Percentiles rank a stretch among this genome's conserved stretches.
phyloP scores from a whole-genome alignment of 1,140 invertebrate species.

The Drosophila pectinifera region DNA sequence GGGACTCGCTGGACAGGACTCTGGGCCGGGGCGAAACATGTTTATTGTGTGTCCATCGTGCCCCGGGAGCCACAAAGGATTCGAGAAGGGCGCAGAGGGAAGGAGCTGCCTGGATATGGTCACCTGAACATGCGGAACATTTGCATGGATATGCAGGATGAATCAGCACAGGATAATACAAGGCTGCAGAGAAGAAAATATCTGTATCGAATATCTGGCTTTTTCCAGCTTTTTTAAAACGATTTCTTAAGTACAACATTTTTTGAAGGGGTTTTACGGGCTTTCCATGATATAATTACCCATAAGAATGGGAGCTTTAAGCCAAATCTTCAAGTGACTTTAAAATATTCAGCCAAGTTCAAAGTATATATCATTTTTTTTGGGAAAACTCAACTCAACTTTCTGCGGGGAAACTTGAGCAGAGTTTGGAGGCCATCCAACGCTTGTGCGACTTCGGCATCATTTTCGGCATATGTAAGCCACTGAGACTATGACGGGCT shows the following conservation, averaged over 20 bases:
- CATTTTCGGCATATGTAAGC: not conserved
- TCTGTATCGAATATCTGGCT: too few relatives aligned
- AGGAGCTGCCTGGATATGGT: constrained; percentile 10
- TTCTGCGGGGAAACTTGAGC: not conserved
- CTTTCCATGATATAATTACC: too few relatives aligned
- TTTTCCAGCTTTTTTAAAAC: too few relatives aligned
- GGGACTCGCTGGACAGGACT: constrained; percentile 26
- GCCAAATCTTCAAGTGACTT: too few relatives aligned
- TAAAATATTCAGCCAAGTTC: too few relatives aligned
- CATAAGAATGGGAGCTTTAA: too few relatives aligned
- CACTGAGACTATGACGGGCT: constrained; percentile 36
- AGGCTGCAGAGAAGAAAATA: not conserved
- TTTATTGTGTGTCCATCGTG: constrained; percentile 40
- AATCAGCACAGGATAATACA: constrained; percentile 1
- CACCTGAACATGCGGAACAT: constrained; percentile 22
- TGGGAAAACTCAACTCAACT: too few relatives aligned
- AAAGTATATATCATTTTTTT: too few relatives aligned
- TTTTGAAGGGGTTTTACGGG: too few relatives aligned
- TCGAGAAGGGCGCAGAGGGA: not conserved
- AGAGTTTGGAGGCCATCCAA: not conserved
- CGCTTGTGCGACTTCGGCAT: constrained; percentile 1
- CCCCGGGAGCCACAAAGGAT: constrained; percentile 22
- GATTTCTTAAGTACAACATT: too few relatives aligned
- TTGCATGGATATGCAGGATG: constrained; percentile 23
- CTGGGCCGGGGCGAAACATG: constrained; percentile 20